phyloP scores from a whole-genome alignment of 64 coral and sea anemone species.

The Acropora yongei region DNA sequence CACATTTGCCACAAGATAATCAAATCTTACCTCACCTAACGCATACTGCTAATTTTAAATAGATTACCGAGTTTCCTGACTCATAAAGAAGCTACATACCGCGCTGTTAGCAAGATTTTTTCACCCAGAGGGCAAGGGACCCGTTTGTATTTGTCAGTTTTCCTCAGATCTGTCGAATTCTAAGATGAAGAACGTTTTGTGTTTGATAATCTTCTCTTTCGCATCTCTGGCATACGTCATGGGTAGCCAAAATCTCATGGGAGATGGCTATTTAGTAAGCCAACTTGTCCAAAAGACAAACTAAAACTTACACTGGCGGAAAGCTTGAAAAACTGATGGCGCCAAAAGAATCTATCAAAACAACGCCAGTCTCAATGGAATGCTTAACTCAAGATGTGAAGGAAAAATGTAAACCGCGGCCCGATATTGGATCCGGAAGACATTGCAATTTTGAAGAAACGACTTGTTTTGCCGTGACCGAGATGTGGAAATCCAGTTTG shows the following conservation, averaged over 20 bases:
- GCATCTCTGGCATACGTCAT: background rate
- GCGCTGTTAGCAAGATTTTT: background rate
- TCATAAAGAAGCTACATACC: background rate
- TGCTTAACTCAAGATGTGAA: background rate
- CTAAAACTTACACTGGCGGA: background rate
- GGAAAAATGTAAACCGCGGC: background rate
- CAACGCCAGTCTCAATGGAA: background rate
- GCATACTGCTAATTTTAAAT: background rate
- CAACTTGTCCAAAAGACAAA: background rate
- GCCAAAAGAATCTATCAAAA: background rate
- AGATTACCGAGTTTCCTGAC: background rate
- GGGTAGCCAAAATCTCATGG: background rate
- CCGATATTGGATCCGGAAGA: background rate
- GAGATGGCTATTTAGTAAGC: background rate
- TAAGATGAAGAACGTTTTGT: background rate
- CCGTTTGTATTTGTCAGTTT: background rate
- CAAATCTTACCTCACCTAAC: background rate
- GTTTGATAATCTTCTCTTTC: background rate
- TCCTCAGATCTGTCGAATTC: background rate
- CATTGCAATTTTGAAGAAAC: background rate
- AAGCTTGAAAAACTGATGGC: background rate
- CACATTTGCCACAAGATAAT: background rate
- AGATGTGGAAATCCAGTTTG: background rate
- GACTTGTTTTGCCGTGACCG: background rate
- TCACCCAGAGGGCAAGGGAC: background rate